phyloP scores from a whole-genome alignment of 2,888 invertebrate genomes.

The Heliconius erato region DNA sequence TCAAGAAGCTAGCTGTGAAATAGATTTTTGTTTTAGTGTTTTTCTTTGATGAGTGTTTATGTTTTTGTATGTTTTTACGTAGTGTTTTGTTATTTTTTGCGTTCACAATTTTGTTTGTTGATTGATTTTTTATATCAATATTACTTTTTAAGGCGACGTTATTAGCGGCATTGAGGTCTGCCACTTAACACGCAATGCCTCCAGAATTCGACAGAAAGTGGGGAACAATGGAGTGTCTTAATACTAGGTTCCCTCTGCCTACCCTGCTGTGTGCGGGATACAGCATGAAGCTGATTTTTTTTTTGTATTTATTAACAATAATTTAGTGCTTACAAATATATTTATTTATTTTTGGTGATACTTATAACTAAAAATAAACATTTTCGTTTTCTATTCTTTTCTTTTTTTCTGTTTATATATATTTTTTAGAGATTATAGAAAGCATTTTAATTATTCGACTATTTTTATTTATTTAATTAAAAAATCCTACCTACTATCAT shows the following conservation, averaged over 20 bases:
- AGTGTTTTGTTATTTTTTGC: not conserved
- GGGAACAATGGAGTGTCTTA: too few species aligned
- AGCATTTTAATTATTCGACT: not conserved
- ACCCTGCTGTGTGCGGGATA: too few species aligned
- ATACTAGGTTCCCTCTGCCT: too few species aligned
- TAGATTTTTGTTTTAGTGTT: not conserved
- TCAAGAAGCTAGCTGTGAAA: constrained; percentile 19
- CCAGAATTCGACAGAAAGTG: too few species aligned
- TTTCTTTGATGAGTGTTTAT: not conserved
- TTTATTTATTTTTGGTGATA: too few species aligned
- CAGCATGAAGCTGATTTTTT: too few species aligned
- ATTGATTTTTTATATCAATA: too few species aligned
- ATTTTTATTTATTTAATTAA: not conserved
- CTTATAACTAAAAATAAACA: not conserved
- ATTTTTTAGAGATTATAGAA: not conserved
- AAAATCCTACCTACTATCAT: not conserved
- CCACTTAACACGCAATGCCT: too few species aligned
- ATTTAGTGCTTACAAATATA: too few species aligned
- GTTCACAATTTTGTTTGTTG: not conserved
- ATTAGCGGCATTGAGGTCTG: too few species aligned
- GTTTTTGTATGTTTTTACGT: not conserved
- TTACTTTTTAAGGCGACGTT: too few species aligned
- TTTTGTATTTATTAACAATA: too few species aligned
- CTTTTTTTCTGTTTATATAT: not conserved
- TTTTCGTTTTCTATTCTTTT: not conserved